Conservation (phyloP, 2,888 invertebrate genomes). For the Eilema griseolum region DNA sequence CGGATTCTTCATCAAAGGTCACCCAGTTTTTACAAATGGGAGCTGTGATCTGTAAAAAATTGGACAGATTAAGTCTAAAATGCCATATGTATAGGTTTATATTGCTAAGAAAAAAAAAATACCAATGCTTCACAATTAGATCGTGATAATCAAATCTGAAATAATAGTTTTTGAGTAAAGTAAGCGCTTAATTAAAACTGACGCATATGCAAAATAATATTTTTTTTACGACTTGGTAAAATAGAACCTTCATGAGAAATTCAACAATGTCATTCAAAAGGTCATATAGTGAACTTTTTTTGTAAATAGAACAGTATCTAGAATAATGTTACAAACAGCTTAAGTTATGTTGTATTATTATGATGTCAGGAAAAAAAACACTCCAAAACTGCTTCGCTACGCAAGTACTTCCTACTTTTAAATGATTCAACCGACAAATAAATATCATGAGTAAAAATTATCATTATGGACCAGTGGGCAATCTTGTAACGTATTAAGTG, state of each 20-base stretch:
- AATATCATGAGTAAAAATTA: background rate
- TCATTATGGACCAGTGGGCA: background rate
- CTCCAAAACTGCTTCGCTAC: background rate
- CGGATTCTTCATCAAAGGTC: constrained; percentile 30
- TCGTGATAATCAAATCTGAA: background rate
- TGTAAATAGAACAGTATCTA: background rate
- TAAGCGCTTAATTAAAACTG: background rate
- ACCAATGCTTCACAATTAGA: background rate
- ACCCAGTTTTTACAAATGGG: constrained; percentile 29
- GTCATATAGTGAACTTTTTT: too few species aligned
- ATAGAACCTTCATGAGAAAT: too few species aligned
- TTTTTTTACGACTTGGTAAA: too few species aligned
- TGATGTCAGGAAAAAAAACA: too few species aligned
- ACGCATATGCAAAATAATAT: too few species aligned
- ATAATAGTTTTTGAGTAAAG: background rate
- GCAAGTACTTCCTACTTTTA: constrained; percentile 1
- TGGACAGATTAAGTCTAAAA: constrained; percentile 31
- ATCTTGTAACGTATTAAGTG: background rate
- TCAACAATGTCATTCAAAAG: too few species aligned
- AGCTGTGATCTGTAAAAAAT: constrained; percentile 37
- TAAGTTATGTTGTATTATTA: background rate
- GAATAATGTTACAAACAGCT: background rate
- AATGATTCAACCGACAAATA: background rate
- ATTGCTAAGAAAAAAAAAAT: constrained; percentile 35
- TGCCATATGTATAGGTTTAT: constrained; percentile 21